Conservation (phyloP, 2,888 invertebrate genomes). For the Perizoma flavofasciatum region DNA sequence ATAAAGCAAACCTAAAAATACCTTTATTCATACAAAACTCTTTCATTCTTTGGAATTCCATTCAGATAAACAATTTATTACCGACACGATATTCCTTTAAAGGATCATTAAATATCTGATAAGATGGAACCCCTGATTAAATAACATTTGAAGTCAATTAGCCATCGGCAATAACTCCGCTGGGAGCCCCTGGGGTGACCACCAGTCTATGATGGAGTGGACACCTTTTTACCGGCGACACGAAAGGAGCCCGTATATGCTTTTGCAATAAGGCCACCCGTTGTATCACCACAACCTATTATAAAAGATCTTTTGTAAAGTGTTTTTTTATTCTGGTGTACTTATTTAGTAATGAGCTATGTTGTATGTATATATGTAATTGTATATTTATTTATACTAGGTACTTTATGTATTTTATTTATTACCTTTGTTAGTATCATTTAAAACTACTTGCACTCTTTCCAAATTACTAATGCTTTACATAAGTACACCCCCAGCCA, state of each 20-base stretch:
- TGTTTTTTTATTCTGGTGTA: no score
- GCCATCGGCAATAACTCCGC: constrained; percentile 41
- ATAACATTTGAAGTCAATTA: constrained; percentile 56
- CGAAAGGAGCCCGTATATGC: no score
- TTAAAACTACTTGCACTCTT: no score
- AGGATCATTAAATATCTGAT: constrained; percentile 42
- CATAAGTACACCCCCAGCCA: no score
- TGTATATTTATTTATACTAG: no score
- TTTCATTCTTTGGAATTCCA: not conserved
- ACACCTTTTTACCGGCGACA: not conserved
- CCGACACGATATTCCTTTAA: constrained; percentile 41
- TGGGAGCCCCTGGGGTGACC: constrained; percentile 43
- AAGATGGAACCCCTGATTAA: constrained; percentile 42
- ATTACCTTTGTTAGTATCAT: no score
- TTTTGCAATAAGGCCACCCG: no score
- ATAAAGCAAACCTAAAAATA: not conserved
- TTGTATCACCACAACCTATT: no score
- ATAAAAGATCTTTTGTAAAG: not conserved
- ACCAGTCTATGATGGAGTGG: constrained; percentile 1
- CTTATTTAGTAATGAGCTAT: no score
- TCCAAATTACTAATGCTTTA: no score
- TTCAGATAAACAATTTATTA: constrained; percentile 20
- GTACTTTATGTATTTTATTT: no score
- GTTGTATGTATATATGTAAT: no score
- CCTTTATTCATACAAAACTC: not conserved